Percentiles rank a stretch among this genome's conserved stretches.
phyloP scores from a whole-genome alignment of 2,113 vertebrate species.

The Eudorcas thomsonii region DNA sequence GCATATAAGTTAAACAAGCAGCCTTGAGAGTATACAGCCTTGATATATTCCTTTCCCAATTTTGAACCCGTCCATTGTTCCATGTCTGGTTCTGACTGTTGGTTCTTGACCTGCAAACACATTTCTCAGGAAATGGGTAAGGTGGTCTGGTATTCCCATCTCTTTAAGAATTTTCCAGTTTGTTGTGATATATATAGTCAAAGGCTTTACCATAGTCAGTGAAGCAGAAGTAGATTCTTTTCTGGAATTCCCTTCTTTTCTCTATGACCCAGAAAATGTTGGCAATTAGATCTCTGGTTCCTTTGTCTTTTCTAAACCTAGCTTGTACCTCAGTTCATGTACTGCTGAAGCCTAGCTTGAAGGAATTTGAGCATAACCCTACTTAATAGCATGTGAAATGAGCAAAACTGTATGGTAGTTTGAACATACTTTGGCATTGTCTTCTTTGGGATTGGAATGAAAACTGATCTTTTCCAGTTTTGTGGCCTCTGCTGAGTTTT shows the following conservation, averaged over 20 bases:
- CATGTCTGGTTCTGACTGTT: neutral
- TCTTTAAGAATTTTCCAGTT: neutral
- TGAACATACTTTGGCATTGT: neutral
- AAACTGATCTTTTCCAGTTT: neutral
- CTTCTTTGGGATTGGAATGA: neutral
- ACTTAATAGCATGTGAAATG: neutral
- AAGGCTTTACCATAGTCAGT: neutral
- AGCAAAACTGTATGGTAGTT: neutral
- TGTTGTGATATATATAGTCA: neutral
- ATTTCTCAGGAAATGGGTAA: neutral
- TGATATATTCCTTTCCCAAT: neutral
- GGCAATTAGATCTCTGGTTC: neutral
- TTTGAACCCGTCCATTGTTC: neutral
- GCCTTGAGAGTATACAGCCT: neutral
- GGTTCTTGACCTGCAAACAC: neutral
- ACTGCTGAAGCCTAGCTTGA: neutral
- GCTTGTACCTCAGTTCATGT: neutral
- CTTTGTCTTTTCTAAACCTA: neutral
- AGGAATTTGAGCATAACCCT: neutral
- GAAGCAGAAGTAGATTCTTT: neutral
- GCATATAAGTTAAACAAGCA: neutral
- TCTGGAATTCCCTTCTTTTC: neutral
- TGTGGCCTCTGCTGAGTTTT: neutral
- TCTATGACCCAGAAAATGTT: neutral
- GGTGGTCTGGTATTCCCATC: neutral